Conservation (phyloP, 2,888 invertebrate species). For the Ennomos fuscantarius region DNA sequence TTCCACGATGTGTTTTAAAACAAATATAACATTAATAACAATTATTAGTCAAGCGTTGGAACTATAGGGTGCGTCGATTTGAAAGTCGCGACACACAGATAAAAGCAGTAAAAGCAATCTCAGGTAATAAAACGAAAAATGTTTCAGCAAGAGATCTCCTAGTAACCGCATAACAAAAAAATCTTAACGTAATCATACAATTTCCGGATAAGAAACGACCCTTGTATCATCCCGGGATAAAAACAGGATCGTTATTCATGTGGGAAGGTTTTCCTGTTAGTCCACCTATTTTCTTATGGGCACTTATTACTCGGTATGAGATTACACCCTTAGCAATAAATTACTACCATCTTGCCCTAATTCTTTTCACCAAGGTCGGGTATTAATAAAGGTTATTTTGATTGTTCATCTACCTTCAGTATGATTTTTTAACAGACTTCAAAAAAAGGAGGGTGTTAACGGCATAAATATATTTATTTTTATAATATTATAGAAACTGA, state of each 20-base stretch:
- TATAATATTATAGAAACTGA: no score
- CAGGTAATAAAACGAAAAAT: no score
- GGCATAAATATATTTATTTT: no score
- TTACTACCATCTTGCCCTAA: constrained; percentile 31
- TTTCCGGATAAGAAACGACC: constrained; percentile 33
- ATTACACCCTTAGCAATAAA: constrained; percentile 26
- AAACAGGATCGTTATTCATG: constrained; percentile 57
- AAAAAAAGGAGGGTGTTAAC: no score
- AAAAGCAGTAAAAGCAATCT: no score
- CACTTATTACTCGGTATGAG: constrained; percentile 30
- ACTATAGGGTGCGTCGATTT: no score
- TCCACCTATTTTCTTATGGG: constrained; percentile 39
- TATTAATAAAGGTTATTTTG: constrained; percentile 25
- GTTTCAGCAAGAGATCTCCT: not conserved
- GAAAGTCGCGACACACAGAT: no score
- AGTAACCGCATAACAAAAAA: constrained; percentile 21
- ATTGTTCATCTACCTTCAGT: constrained; percentile 4
- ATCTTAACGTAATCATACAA: constrained; percentile 30
- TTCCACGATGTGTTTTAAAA: no score
- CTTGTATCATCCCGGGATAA: constrained; percentile 43
- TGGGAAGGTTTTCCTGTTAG: constrained; percentile 39
- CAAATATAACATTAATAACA: no score
- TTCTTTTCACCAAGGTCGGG: constrained; percentile 14
- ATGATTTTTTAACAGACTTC: not conserved
- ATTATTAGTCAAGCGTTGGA: no score